Percentiles rank a stretch among this genome's conserved stretches.
Conservation (phyloP, 1,140 invertebrate species). For the Macrobrachium nipponense region DNA sequence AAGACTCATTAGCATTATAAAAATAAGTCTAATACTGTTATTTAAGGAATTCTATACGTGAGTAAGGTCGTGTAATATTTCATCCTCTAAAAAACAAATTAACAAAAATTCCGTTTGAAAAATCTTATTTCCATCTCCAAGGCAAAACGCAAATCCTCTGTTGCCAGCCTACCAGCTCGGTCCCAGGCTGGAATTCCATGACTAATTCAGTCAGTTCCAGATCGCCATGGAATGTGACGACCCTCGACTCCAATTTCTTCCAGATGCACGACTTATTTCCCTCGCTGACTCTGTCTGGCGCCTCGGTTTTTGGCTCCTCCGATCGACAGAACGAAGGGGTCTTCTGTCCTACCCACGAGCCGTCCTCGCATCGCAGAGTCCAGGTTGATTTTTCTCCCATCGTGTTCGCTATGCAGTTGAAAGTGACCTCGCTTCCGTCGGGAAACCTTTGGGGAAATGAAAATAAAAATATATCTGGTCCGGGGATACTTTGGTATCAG, state of each 20-base stretch:
- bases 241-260: conserved; percentile 8
- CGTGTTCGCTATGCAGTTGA: conserved; percentile 81
- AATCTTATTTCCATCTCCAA: too few species aligned
- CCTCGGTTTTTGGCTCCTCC: conserved; percentile 1
- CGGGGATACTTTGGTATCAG: too few species aligned
- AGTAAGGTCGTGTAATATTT: too few species aligned
- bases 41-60: too few species aligned
- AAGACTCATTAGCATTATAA: too few species aligned
- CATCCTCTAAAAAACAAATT: too few species aligned
- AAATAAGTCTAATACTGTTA: too few species aligned
- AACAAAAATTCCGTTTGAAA: too few species aligned
- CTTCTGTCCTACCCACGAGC: conserved; percentile 74
- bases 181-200: conserved; percentile 21
- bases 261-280: conserved; percentile 42
- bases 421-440: conserved; percentile 83
- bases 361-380: conserved; percentile 85
- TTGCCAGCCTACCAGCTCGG: conserved; percentile 26
- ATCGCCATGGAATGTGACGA: conserved; percentile 39
- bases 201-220: conserved; percentile 18
- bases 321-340: conserved; percentile 14
- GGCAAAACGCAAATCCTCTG: too few species aligned
- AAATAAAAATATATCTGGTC: background rate
- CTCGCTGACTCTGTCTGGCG: background rate
- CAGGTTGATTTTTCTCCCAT: conserved; percentile 84
- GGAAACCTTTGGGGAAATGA: conserved; percentile 72